Base-by-base conservation (phyloP, 2,888 invertebrate species). In the Eupithecia exiguata region DNA sequence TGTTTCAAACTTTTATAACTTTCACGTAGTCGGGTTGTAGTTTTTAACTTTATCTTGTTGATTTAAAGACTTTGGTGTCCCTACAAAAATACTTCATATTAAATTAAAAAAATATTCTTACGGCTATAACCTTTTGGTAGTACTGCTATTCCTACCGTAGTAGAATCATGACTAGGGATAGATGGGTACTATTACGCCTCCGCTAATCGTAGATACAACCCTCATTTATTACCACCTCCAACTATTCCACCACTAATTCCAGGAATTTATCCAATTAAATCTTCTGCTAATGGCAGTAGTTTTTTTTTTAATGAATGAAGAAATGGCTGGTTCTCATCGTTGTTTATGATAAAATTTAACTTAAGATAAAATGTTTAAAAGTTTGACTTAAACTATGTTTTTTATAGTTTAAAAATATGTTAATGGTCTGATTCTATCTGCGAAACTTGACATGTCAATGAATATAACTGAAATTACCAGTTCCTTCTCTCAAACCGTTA, bases 151-250 rank as follows among this genome's bases (percentile, higher is more conserved):
- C 18, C 43, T 12, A n/a, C n/a, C n/a, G 9, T n/a, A 10, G 9
- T 49, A n/a, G n/a, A 5, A 49, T 49, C n/a, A 18, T n/a, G 46
- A 46, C n/a, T 7, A n/a, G 18, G 25, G 21, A 58, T 25, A 14
- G 12, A 58, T 58, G 21, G 21, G 9, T 25, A 5, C 14, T 25
- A 58, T 58, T 12, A 12, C 58, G 58, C 5, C 58, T 25, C 9
- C 25, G 10, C 25, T 58, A 58, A 58, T 58, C 58, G 58, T 58
- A 25, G 12, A 25, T 25, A 58, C 25, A 58, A 58, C 58, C 58
- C 25, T 58, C 25, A 58, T 58, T 58, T 25, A 58, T 58, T 58
- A 58, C 53, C 21, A 53, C 58, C 58, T 25, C 25, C 58, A 58
- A 58, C 58, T 58, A 58, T 58, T 58, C 25, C 58, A 58, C 21